Evolutionary conservation across 2,113 vertebrate genomes (phyloP).

Genomic region (Glareola pratincola): DNA sequence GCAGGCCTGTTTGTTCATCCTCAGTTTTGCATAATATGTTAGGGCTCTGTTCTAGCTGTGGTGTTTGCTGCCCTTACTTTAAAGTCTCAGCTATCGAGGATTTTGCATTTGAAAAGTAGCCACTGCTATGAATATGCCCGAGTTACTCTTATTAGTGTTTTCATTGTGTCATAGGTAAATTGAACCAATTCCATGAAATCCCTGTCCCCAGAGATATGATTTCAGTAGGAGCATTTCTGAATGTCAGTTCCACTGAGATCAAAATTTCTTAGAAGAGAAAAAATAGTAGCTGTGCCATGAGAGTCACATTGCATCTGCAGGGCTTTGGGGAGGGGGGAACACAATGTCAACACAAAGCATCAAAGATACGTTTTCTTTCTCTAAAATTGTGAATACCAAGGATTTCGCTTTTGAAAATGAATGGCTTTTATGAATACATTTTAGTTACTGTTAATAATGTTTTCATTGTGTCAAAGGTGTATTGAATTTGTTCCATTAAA

Average conservation of each 20-base stretch:
- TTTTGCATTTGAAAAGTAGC: not conserved
- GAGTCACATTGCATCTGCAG: not conserved
- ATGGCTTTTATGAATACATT: not conserved
- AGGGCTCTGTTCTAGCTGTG: not conserved
- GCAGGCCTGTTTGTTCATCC: not conserved
- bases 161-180: not conserved
- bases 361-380: not conserved
- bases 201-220: not conserved
- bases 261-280: not conserved
- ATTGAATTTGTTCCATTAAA: slow-evolving; percentile 11
- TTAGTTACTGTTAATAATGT: slow-evolving; percentile 26
- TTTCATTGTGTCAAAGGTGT: slow-evolving; percentile 38
- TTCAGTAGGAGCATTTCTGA: not conserved
- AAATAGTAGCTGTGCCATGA: not conserved
- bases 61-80: not conserved
- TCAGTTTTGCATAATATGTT: not conserved
- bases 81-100: not conserved
- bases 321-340: not conserved
- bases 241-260: not conserved
- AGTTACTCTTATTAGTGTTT: not conserved
- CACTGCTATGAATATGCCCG: not conserved
- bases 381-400: not conserved
- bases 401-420: not conserved
- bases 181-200: not conserved
- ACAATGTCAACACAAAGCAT: not conserved